A percentile compares a stretch with the other conserved stretches of the same genome.
These are phyloP conservation scores for Melinaea marsaeus DNA, from an alignment of 2,888 invertebrate species.

Conservation along the genomic window DNA sequence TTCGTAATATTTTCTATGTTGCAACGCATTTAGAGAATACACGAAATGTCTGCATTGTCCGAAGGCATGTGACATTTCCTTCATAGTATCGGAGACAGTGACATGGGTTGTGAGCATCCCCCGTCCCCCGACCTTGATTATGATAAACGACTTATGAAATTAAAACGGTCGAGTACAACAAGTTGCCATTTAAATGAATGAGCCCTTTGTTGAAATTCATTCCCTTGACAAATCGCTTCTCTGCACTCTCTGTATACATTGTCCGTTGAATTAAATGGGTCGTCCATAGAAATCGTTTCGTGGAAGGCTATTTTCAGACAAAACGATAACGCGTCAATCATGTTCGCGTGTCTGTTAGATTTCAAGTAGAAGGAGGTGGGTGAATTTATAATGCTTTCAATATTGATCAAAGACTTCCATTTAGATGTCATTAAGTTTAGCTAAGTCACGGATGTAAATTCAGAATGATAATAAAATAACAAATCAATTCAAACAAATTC, in stretches of 20 bases:
- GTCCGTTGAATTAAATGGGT: slow-evolving; percentile 71
- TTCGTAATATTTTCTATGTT: slow-evolving; percentile 27
- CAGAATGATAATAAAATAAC: neutral
- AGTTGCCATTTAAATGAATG: slow-evolving; percentile 75
- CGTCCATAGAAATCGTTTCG: slow-evolving; percentile 66
- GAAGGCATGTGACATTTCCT: slow-evolving; percentile 70
- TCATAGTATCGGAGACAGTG: slow-evolving; percentile 64
- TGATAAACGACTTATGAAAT: slow-evolving; percentile 78
- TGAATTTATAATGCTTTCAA: slow-evolving; percentile 60
- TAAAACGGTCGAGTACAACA: slow-evolving; percentile 75
- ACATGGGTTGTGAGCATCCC: slow-evolving; percentile 61
- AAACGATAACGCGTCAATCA: slow-evolving; percentile 68
- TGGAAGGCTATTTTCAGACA: slow-evolving; percentile 66
- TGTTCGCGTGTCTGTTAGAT: slow-evolving; percentile 55
- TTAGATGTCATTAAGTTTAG: neutral
- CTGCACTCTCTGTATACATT: slow-evolving; percentile 64
- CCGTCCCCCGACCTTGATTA: slow-evolving; percentile 59
- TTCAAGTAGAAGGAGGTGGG: slow-evolving; percentile 55
- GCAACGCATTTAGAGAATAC: slow-evolving; percentile 37
- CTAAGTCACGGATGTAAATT: neutral
- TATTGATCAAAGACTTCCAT: slow-evolving; percentile 34
- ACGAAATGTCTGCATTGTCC: slow-evolving; percentile 60
- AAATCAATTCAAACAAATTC: slow-evolving; percentile 3
- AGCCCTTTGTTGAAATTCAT: slow-evolving; percentile 73
- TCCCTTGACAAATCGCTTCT: slow-evolving; percentile 74